Evolutionary conservation across 2,113 vertebrate species (phyloP).

Genomic region (Cyprinodon brontotheroides): DNA sequence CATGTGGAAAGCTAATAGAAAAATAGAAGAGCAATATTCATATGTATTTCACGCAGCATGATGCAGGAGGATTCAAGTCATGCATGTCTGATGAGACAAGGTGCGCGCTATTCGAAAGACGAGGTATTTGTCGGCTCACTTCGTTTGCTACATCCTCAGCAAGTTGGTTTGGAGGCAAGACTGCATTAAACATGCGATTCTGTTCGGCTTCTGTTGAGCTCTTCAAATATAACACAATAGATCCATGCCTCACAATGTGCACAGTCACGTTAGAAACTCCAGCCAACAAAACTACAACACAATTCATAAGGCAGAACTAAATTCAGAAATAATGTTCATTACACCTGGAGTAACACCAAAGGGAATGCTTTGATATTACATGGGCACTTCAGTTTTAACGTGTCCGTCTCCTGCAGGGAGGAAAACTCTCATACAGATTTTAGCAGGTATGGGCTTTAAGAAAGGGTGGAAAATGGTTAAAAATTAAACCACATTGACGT

Average conservation of each 20-base stretch:
- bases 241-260: constrained; percentile 76
- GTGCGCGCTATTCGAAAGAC: constrained; percentile 67
- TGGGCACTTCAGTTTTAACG: constrained; percentile 45
- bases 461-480: constrained; percentile 24
- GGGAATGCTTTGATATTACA: constrained; percentile 44
- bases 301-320: constrained; percentile 63
- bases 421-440: constrained; percentile 16
- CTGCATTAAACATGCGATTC: constrained; percentile 78
- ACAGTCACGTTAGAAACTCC: constrained; percentile 71
- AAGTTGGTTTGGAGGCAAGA: constrained; percentile 66
- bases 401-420: constrained; percentile 28
- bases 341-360: constrained; percentile 26
- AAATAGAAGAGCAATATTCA: constrained; percentile 71
- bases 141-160: constrained; percentile 76
- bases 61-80: constrained; percentile 73
- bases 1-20: constrained; percentile 66
- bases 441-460: constrained; percentile 37
- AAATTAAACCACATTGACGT: constrained; percentile 5
- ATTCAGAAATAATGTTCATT: constrained; percentile 34
- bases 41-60: constrained; percentile 63
- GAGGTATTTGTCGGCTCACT: constrained; percentile 77
- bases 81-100: constrained; percentile 66
- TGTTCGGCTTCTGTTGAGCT: constrained; percentile 52
- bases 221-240: constrained; percentile 62
- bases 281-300: constrained; percentile 76